These are phyloP conservation scores for Sarcophilus harrisii DNA, from an alignment of 2,797 vertebrate species.

Conservation along the genomic window DNA sequence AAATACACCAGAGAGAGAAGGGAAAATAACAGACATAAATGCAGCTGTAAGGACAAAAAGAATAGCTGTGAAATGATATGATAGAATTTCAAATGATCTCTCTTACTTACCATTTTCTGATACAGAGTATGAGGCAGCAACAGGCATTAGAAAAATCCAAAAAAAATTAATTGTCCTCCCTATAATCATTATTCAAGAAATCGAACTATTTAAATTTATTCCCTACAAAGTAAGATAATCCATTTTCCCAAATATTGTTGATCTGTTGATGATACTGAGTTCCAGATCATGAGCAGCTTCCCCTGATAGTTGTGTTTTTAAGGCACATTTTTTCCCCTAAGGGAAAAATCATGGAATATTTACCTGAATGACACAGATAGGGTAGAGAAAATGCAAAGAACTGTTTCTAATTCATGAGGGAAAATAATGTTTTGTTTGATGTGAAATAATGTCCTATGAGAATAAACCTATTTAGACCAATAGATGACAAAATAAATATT, in stretches of 20 bases:
- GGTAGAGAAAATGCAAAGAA: not conserved
- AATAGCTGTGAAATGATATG: not conserved
- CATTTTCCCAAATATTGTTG: not conserved
- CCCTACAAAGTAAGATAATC: not conserved
- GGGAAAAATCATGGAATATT: not conserved
- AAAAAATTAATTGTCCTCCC: not conserved
- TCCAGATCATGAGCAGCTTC: not conserved
- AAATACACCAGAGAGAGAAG: not conserved
- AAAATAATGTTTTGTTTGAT: not conserved
- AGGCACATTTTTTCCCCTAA: slow-evolving; percentile 13
- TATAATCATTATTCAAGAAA: not conserved
- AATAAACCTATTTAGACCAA: not conserved
- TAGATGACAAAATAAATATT: not conserved
- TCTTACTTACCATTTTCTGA: not conserved
- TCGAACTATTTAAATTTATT: slow-evolving; percentile 13
- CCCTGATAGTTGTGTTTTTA: not conserved
- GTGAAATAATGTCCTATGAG: not conserved
- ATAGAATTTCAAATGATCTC: not conserved
- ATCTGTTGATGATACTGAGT: not conserved
- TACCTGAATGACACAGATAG: not conserved
- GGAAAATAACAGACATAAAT: not conserved
- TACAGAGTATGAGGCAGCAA: not conserved
- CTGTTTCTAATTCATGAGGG: not conserved
- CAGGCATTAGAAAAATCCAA: not conserved
- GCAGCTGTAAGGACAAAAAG: not conserved